Percentiles rank a stretch among this genome's conserved stretches.
Evolutionary conservation across 2,888 invertebrate species (phyloP).

Genomic region (Leptinotarsa haldemani): DNA sequence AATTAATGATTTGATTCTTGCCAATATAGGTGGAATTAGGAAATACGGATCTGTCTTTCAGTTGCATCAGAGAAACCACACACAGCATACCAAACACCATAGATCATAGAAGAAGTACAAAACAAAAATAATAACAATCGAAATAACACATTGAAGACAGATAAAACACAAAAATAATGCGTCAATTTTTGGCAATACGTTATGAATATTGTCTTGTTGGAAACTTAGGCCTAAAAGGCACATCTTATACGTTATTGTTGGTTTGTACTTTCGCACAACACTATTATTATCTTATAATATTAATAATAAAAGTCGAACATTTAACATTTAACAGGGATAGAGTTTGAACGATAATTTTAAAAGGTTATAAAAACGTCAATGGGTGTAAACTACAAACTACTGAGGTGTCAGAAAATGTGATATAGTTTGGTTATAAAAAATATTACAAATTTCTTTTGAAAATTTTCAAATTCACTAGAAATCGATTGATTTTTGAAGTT

Average conservation of each 20-base stretch:
- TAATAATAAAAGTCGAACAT: slow-evolving; percentile 40
- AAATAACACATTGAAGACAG: slow-evolving; percentile 41
- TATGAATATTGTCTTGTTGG: slow-evolving; percentile 49
- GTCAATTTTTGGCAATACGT: slow-evolving; percentile 61
- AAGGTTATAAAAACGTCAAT: slow-evolving; percentile 39
- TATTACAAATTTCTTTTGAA: neutral
- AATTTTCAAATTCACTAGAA: neutral
- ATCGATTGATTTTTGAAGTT: neutral
- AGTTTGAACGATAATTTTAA: slow-evolving; percentile 32
- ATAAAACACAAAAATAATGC: slow-evolving; percentile 44
- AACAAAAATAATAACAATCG: slow-evolving; percentile 49
- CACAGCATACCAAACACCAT: slow-evolving; percentile 26
- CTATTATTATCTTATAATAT: slow-evolving; percentile 32
- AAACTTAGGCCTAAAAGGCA: slow-evolving; percentile 49
- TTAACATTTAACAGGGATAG: slow-evolving; percentile 32
- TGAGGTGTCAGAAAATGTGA: neutral
- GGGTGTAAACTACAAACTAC: slow-evolving; percentile 34
- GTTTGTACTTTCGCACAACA: slow-evolving; percentile 50
- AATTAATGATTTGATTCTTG: too few species aligned
- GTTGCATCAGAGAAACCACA: slow-evolving; percentile 11
- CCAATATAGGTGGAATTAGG: neutral
- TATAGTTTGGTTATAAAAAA: neutral
- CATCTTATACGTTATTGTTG: slow-evolving; percentile 45
- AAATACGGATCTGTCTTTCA: neutral
- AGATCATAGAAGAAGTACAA: slow-evolving; percentile 47